Evolutionary conservation across 2,888 invertebrate species (phyloP), one percentile per base, ranked within the genome.

Genomic region (Fabriciana adippe): DNA sequence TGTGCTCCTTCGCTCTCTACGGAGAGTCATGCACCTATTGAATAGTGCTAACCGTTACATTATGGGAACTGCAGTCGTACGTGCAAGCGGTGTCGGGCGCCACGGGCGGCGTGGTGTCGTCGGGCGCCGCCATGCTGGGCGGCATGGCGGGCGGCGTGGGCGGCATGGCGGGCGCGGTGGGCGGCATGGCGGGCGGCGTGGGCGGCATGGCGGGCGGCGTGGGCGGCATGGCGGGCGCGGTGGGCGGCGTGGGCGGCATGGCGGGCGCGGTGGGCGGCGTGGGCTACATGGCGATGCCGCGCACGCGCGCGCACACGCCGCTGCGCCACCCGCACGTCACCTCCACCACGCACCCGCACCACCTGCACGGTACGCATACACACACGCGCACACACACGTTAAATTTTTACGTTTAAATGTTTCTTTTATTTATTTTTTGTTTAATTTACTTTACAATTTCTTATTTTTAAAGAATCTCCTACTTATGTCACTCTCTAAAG

Each of bases 301-400:
- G 71, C 80, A 79, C 71, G 86, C 78, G 79, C 76, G 80, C 85
- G 70, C 87, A 86, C 73, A 89, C 92, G 68, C 92, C 89, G 77
- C 85, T 87, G 78, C 92, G 93, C 61, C 94, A 94, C 79, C 89
- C 94, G 77, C 94, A 94, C 87, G 94, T 94, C 80, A 94, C 94
- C 76, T 94, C 94, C 82, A 94, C 94, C 76, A 94, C 94, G 79
- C 94, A 94, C 82, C 94, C 94, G 75, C 94, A 94, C 82, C 94
- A 94, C 77, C 89, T 94, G 89, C 94, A 90, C 79, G 87, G 89
- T 87, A 51, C 69, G 78, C 60, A n/a, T 6, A 0, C n/a, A 2
- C n/a, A 14, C 16, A 18, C 18, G 2, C 18, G 2, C 18, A 18
- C 18, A 18, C 18, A 18, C 18, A 18, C 18, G 18, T n/a, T n/a